Percentiles rank a stretch among this genome's conserved stretches.
phyloP scores from a whole-genome alignment of 1,140 invertebrate genomes.

The Drosophila insularis region DNA sequence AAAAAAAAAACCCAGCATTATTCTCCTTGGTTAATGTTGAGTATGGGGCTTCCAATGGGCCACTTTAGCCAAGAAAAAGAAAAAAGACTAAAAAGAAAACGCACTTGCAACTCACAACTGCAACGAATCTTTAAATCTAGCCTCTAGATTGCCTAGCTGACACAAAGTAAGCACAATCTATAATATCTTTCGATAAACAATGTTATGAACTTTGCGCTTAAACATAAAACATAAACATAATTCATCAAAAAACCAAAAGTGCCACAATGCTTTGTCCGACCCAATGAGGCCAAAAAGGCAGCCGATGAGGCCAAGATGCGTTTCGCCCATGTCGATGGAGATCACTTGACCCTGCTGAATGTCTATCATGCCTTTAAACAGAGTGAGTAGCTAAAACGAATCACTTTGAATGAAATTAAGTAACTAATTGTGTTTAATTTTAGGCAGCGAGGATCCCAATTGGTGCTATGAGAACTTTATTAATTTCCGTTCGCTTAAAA shows the following conservation, averaged over 20 bases:
- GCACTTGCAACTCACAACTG: conserved; percentile 78
- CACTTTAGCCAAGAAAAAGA: too few relatives aligned
- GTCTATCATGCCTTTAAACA: conserved; percentile 99
- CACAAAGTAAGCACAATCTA: conserved; percentile 71
- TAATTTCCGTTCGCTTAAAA: conserved; percentile 98
- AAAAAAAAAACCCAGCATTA: conserved; percentile 32
- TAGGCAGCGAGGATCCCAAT: conserved; percentile 85
- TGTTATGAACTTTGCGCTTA: conserved; percentile 66
- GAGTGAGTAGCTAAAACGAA: conserved; percentile 88
- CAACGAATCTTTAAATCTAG: conserved; percentile 75
- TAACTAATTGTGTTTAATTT: background rate
- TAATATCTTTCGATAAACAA: conserved; percentile 44
- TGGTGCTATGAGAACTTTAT: conserved; percentile 99
- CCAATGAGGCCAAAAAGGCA: conserved; percentile 99
- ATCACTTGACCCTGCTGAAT: conserved; percentile 98
- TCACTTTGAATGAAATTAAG: too few relatives aligned
- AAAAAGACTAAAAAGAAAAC: conserved; percentile 27
- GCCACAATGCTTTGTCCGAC: conserved; percentile 99
- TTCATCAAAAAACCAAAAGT: conserved; percentile 86
- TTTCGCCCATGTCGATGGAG: conserved; percentile 99
- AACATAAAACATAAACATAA: conserved; percentile 56
- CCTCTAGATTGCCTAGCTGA: conserved; percentile 75
- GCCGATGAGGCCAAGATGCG: conserved; percentile 99
- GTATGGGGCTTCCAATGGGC: background rate
- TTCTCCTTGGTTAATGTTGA: conserved; percentile 39